Base-by-base conservation (phyloP, 2,797 vertebrate species). In the Hypotaenidia okinawae region DNA sequence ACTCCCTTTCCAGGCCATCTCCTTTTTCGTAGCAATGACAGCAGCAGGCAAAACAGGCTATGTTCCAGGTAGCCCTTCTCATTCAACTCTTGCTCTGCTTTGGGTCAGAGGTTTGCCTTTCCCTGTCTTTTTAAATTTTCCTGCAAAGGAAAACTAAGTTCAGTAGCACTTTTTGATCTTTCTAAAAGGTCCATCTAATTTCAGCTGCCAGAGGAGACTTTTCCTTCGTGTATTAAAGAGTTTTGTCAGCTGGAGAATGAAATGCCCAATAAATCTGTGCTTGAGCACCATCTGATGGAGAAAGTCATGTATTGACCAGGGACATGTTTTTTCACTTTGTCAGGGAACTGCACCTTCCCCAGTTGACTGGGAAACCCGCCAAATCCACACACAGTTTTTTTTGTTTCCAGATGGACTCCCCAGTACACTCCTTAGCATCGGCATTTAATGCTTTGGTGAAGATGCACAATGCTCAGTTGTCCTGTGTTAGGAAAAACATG, bases 261-360 rank as follows among this genome's bases (percentile, higher is more conserved):
- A 47, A 67, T 47, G 68, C 55, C 37, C 25, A 55, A 32, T 73
- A 92, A 84, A 84, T 76, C 81, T 96, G 86, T 96, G 81, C 89
- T 96, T 30, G 90, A 97, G 95, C 96, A 93, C 97, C 97, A 96
- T 93, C 97, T 97, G 89, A 93, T 96, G 97, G 97, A 43, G 27
- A 93, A 90, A 92, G 87, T 37, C 28, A 51, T 84, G 95, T 63
- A 97, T 37, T 83, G 91, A 86, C 84, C 15, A 35, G 35, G 59
- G 19, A 74, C 16, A 11, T 2, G 30, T 14, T 62, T 70, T 57
- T 45, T 58, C 17, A 12, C 54, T 79, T 70, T 89, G 47, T 66
- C 35, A 25, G 73, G 58, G 80, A 94, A 72, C 30, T 14, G 3
- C 8, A 28, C 63, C 58, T 68, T 72, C 70, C 67, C 16, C 52